Conservation (phyloP, 1,140 invertebrate genomes). For the Drosophila gunungcola region DNA sequence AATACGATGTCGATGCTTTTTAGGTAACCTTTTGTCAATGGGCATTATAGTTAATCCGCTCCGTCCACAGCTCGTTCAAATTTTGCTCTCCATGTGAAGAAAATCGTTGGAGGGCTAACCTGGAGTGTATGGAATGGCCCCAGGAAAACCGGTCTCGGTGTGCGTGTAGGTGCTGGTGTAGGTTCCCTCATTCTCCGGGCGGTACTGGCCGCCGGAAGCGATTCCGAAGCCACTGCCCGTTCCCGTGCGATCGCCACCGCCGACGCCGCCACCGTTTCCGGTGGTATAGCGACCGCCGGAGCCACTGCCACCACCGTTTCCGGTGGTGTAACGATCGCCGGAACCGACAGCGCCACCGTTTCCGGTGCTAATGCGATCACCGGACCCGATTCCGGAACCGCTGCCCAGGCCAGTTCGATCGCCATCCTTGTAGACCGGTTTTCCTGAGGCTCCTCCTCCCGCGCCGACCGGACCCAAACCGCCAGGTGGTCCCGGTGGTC, state of each 20-base stretch:
- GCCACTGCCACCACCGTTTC: constrained; percentile 35
- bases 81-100: constrained; percentile 53
- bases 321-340: constrained; percentile 28
- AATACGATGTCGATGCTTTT: background rate
- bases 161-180: constrained; percentile 58
- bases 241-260: constrained; percentile 23
- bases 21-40: constrained; percentile 1
- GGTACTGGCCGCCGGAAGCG: constrained; percentile 33
- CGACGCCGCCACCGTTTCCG: constrained; percentile 19
- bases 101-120: constrained; percentile 74
- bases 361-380: constrained; percentile 37
- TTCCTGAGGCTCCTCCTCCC: constrained; percentile 78
- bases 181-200: constrained; percentile 48
- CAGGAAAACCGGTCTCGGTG: constrained; percentile 81
- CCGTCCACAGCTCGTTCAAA: constrained; percentile 60
- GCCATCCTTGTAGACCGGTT: constrained; percentile 69
- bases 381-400: constrained; percentile 48
- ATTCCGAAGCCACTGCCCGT: constrained; percentile 37
- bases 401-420: constrained; percentile 47
- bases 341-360: constrained; percentile 25
- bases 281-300: constrained; percentile 25
- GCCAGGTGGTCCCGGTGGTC: constrained; percentile 69
- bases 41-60: background rate
- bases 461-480: constrained; percentile 58
- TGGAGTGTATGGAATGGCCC: constrained; percentile 70